These are phyloP conservation scores for Neopipo cinnamomea DNA, from an alignment of 2,113 vertebrate species.

Conservation along the genomic window DNA sequence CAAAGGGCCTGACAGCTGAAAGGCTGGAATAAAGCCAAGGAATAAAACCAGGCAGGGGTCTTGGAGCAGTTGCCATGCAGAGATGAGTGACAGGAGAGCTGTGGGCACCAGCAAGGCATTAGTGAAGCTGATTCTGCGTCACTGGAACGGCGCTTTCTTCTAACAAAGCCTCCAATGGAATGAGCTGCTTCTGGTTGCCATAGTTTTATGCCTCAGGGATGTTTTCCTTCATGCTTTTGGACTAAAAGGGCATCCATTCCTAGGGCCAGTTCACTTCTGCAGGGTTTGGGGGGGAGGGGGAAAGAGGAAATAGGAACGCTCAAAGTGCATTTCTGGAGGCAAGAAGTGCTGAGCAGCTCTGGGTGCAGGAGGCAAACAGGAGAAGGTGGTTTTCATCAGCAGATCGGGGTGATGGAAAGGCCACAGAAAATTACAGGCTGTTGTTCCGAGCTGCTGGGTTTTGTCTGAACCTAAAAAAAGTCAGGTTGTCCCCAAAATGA, in stretches of 20 bases:
- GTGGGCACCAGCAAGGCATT: background rate
- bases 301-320: background rate
- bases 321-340: background rate
- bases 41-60: background rate
- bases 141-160: background rate
- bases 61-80: background rate
- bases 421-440: background rate
- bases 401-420: background rate
- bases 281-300: background rate
- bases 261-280: background rate
- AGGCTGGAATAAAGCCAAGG: background rate
- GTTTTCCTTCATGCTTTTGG: conserved; percentile 17
- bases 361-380: background rate
- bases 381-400: background rate
- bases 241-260: background rate
- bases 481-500: background rate
- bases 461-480: background rate
- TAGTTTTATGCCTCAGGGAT: conserved; percentile 19
- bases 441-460: background rate
- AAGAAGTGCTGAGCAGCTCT: background rate
- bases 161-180: background rate
- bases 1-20: background rate
- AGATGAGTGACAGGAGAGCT: background rate
- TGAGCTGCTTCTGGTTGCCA: background rate
- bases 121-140: background rate